These are phyloP conservation scores for Mesaphorura yosii DNA, from an alignment of 1,140 invertebrate genomes.

Conservation along the genomic window DNA sequence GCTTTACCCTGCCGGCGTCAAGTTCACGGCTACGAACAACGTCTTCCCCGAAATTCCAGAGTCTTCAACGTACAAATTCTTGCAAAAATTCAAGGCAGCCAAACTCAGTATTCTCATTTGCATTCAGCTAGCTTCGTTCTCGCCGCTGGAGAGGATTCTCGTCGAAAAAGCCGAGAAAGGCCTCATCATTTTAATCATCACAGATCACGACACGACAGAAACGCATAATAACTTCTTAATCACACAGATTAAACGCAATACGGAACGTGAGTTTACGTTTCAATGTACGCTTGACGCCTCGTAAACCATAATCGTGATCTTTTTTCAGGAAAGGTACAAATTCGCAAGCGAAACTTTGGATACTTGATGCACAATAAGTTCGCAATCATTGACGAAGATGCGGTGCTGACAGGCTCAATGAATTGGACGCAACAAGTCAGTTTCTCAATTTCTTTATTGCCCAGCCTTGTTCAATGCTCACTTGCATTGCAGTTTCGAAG, in stretches of 20 bases:
- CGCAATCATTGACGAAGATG: slow-evolving; percentile 23
- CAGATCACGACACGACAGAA: slow-evolving; percentile 19
- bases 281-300: background rate
- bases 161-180: slow-evolving; percentile 9
- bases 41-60: background rate
- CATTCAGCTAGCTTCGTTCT: slow-evolving; percentile 12
- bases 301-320: background rate
- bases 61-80: slow-evolving; percentile 11
- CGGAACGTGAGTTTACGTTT: background rate
- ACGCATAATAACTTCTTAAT: slow-evolving; percentile 13
- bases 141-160: slow-evolving; percentile 7
- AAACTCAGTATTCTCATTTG: slow-evolving; percentile 13
- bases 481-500: too few relatives aligned
- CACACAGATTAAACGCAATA: background rate
- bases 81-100: slow-evolving; percentile 16
- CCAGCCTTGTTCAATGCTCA: too few relatives aligned
- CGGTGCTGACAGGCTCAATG: slow-evolving; percentile 24
- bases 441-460: background rate
- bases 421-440: slow-evolving; percentile 24
- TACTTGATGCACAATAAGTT: slow-evolving; percentile 27
- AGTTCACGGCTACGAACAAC: too few relatives aligned
- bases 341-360: slow-evolving; percentile 1
- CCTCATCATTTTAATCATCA: slow-evolving; percentile 15
- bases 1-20: too few relatives aligned
- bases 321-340: slow-evolving; percentile 12